Conservation (phyloP, 2,113 vertebrate species). For the Fukomys damarensis region DNA sequence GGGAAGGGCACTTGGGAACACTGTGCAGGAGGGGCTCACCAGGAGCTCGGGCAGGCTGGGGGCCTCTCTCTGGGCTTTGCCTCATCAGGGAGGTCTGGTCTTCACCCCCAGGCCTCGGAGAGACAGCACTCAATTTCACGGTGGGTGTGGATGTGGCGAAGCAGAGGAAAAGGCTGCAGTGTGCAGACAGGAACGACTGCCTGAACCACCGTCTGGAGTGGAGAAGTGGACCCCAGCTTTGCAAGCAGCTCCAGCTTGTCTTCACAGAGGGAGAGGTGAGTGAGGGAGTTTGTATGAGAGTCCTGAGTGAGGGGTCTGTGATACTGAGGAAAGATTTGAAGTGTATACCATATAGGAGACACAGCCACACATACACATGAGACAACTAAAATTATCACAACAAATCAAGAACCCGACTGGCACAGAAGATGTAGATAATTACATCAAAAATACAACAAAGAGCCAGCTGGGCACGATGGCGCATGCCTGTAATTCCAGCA, state of each 20-base stretch:
- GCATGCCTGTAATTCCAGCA: background rate
- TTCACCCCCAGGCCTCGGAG: slow-evolving; percentile 60
- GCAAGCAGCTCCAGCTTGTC: slow-evolving; percentile 59
- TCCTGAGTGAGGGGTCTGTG: background rate
- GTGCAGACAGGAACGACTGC: background rate
- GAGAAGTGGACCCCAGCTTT: background rate
- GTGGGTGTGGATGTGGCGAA: slow-evolving; percentile 81
- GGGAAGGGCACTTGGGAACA: background rate
- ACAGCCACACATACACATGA: background rate
- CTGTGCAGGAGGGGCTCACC: background rate
- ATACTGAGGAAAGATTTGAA: background rate
- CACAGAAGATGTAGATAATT: background rate
- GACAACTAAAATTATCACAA: background rate
- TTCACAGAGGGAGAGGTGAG: slow-evolving; percentile 62
- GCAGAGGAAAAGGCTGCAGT: slow-evolving; percentile 76
- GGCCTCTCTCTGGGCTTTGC: background rate
- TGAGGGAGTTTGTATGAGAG: background rate
- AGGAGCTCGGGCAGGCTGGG: background rate
- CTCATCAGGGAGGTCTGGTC: background rate
- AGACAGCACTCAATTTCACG: slow-evolving; percentile 58
- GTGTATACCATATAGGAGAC: background rate
- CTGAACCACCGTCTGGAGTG: background rate
- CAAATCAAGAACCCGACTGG: background rate
- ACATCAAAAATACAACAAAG: background rate
- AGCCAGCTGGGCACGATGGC: background rate